These are phyloP conservation scores for Andrena praecox DNA, from an alignment of 2,888 invertebrate species.

Conservation along the genomic window DNA sequence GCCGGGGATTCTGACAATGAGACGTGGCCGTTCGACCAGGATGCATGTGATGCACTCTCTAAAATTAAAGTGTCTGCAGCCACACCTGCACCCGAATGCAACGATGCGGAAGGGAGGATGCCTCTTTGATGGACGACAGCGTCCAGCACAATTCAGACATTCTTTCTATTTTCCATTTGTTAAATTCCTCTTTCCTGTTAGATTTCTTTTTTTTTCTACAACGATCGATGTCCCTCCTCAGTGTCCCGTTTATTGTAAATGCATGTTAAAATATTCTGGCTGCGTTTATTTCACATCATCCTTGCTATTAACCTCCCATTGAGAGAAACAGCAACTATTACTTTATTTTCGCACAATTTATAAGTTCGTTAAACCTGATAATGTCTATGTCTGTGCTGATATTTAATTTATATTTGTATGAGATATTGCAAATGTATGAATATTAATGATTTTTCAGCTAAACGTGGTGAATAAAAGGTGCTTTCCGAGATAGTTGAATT, in stretches of 20 bases:
- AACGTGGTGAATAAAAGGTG: too few species aligned
- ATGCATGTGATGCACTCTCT: conserved; percentile 84
- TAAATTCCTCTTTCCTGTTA: conserved; percentile 34
- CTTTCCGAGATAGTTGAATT: too few species aligned
- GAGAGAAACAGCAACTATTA: background rate
- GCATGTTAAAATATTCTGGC: conserved; percentile 2
- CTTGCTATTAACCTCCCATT: background rate
- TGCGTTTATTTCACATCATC: conserved; percentile 4
- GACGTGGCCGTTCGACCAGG: conserved; percentile 55
- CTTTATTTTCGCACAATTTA: background rate
- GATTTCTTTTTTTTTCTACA: background rate
- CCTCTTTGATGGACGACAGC: conserved; percentile 51
- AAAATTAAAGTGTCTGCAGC: conserved; percentile 81
- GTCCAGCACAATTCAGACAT: conserved; percentile 40
- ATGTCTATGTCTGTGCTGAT: background rate
- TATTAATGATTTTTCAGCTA: background rate
- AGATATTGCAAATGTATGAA: background rate
- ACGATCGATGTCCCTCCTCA: background rate
- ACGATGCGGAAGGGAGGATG: conserved; percentile 64
- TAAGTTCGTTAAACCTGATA: background rate
- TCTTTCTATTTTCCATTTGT: conserved; percentile 47
- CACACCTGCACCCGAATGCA: conserved; percentile 72
- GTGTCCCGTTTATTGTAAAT: conserved; percentile 19
- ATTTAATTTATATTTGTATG: background rate
- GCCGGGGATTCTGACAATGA: conserved; percentile 36